These are phyloP conservation scores for Eilema sororculum DNA, from an alignment of 2,888 invertebrate species.

Conservation along the genomic window DNA sequence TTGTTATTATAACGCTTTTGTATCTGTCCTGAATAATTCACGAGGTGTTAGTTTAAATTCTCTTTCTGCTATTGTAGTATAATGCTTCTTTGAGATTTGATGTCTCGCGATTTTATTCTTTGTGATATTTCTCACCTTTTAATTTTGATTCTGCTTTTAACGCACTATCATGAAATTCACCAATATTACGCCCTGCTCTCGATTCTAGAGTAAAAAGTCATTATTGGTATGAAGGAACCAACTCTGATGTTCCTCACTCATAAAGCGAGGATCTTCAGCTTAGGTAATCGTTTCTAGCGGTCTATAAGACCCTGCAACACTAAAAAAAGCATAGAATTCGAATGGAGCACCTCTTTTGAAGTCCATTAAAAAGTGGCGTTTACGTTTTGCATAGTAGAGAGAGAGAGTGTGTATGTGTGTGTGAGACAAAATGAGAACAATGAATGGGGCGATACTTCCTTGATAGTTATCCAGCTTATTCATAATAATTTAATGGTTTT, in stretches of 20 bases:
- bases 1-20: constrained; percentile 39
- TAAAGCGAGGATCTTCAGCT: no score
- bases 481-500: not conserved
- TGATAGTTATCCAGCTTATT: not conserved
- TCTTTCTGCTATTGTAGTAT: constrained; percentile 18
- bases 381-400: not conserved
- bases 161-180: not conserved
- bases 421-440: no score
- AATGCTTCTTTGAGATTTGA: not conserved
- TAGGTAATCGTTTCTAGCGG: no score
- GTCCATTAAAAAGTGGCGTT: no score
- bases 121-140: not conserved
- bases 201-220: no score
- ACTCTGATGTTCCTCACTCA: no score
- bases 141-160: not conserved
- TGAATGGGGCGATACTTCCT: not conserved
- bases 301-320: no score
- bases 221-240: no score
- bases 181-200: no score
- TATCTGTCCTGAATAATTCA: constrained; percentile 41
- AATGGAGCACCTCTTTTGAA: no score
- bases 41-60: constrained; percentile 36
- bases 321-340: no score
- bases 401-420: no score
- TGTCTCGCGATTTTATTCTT: not conserved